Evolutionary conservation across 2,888 invertebrate species (phyloP).

Genomic region (Meiosimyza decipiens): DNA sequence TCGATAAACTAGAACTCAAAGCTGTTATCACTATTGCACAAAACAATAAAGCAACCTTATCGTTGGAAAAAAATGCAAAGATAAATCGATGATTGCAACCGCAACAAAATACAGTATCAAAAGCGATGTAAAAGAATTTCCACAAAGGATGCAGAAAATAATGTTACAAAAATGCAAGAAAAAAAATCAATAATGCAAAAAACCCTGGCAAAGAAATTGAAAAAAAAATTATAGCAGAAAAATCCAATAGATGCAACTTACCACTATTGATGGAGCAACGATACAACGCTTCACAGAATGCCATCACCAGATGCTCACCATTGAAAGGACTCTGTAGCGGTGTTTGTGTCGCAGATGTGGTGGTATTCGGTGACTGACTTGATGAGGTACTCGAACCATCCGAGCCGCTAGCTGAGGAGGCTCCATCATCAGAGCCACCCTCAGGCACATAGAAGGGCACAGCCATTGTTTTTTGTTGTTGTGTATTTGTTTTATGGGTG

Average conservation of each 20-base stretch:
- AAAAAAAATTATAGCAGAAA: background rate
- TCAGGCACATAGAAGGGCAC: conserved; percentile 67
- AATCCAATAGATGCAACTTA: conserved; percentile 48
- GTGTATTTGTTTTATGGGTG: conserved; percentile 30
- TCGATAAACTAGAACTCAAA: too few relatives aligned
- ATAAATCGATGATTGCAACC: conserved; percentile 10
- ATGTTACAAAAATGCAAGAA: too few relatives aligned
- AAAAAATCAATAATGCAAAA: background rate
- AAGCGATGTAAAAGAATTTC: background rate
- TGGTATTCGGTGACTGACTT: conserved; percentile 63
- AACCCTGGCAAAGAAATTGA: too few relatives aligned
- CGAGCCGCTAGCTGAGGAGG: conserved; percentile 51
- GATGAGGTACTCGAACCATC: conserved; percentile 51
- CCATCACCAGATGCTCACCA: conserved; percentile 63
- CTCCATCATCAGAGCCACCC: conserved; percentile 62
- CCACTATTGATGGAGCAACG: conserved; percentile 58
- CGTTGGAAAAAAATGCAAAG: too few relatives aligned
- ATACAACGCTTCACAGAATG: conserved; percentile 64
- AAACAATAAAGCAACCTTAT: too few relatives aligned
- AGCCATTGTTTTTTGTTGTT: conserved; percentile 58
- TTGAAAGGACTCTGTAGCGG: conserved; percentile 61
- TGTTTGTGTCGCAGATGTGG: conserved; percentile 61
- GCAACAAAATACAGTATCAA: background rate
- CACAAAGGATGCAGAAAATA: too few relatives aligned
- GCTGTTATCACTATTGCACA: too few relatives aligned